Evolutionary conservation across 2,113 vertebrate species (phyloP), one percentile per base, ranked within the genome.

Genomic region (Larimichthys crocea): DNA sequence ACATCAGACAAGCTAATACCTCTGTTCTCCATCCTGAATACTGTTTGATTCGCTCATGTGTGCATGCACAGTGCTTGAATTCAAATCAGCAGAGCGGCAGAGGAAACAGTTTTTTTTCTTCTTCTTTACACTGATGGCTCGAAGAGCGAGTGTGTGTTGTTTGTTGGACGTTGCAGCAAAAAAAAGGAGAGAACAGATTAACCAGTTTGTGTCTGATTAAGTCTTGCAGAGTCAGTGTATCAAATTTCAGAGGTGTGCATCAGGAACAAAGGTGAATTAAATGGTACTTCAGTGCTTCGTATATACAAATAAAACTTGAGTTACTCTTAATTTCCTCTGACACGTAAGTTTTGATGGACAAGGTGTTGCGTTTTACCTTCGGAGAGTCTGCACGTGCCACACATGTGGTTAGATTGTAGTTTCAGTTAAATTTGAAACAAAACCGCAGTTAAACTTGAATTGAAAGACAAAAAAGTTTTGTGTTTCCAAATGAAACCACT

Each of bases 1-100:
- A 87, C 86, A 88, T 89, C 72, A 82, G 76, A 92, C 56, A 60
- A 88, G 79, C 76, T 80, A 79, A 81, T 59, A 82, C 82, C 69
- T 83, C 83, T 81, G 82, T 86, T 90, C 85, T 85, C 77, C 66
- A 31, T 78, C 55, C 14, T 85, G 78, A 87, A 82, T 6, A 19
- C 86, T 84, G 88, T 82, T 74, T 71, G 49, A 74, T 74, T 86
- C n/a, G 16, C 68, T 70, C 3, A 14, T 26, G 69, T 74, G 49
- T 60, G n/a, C 10, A 0, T 78, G 40, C 35, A 57, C 85, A 67
- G 67, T 35, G 70, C 75, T 64, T 80, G 74, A 71, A 90, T 92
- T 80, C 80, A 80, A 91, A 88, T 86, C 55, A 87, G 74, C 20
- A 6, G 35, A 40, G 24, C 11, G 40, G 57, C 76, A 77, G 53